phyloP scores from a whole-genome alignment of 53 echinoderm and acorn worm genomes.

The Mesocentrotus franciscanus region DNA sequence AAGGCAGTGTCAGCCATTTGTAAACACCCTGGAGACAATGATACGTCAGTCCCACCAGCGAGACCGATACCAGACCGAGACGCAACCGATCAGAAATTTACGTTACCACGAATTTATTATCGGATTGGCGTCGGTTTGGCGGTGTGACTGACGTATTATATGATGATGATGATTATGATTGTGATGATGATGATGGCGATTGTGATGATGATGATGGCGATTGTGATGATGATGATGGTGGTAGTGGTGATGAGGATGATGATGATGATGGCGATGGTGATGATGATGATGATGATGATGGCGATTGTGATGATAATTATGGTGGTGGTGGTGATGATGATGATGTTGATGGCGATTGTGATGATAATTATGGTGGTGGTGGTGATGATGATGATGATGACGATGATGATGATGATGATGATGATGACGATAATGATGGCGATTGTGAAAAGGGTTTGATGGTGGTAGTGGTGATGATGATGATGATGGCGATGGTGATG shows the following conservation, averaged over 20 bases:
- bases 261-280: slow-evolving; percentile 6
- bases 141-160: too few species aligned
- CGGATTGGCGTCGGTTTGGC: too few species aligned
- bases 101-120: too few species aligned
- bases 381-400: too few species aligned
- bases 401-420: too few species aligned
- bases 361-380: neutral
- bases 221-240: neutral
- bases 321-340: neutral
- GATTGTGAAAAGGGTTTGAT: neutral
- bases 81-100: too few species aligned
- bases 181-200: neutral
- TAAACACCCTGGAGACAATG: too few species aligned
- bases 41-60: too few species aligned
- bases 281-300: slow-evolving; percentile 1
- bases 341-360: neutral
- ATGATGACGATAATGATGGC: neutral
- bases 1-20: neutral
- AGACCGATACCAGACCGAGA: too few species aligned
- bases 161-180: neutral
- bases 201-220: neutral
- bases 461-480: neutral
- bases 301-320: neutral
- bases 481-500: neutral
- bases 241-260: neutral